Evolutionary conservation across 2,797 vertebrate species (phyloP), one percentile per base, ranked within the genome.

Genomic region (Hippopotamyrus pictus): DNA sequence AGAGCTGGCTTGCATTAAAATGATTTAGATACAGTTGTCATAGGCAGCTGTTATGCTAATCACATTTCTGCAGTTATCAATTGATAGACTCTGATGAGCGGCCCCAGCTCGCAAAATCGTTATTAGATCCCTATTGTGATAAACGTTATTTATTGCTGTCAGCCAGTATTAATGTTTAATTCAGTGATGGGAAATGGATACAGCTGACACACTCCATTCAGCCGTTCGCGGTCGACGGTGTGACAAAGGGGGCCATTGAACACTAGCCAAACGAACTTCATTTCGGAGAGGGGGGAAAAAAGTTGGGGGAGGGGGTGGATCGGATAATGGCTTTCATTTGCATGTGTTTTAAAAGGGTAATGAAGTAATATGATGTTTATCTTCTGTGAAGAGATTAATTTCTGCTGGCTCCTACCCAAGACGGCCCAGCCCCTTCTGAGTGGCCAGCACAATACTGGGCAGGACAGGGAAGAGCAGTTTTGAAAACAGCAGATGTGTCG

Each of bases 351-450:
- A 97, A 98, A 98, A 98, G 97, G 97, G 96, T 98, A 98, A 99
- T 99, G 97, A 98, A 97, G 97, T 99, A 98, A 98, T 98, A 97
- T 97, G 97, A 98, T 98, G 97, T 98, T 99, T 98, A 98, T 99
- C 97, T 98, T 97, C 96, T 96, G 96, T 96, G 97, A 98, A 97
- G 96, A 98, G 97, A 98, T 97, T 97, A 96, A 97, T 98, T 97
- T 97, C 96, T 96, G 91, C 92, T 97, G 96, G 97, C 96, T 91
- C 93, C 90, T 92, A 94, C 96, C 97, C 97, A 97, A 82, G 92
- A 92, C 93, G 92, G 93, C 97, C 96, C 94, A 91, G 94, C 94
- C 94, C 96, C 95, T 97, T 97, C 94, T 96, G 93, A 93, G 93
- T 95, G 96, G 94, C 95, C 95, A 95, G 90, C 91, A 94, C 92